These are phyloP conservation scores for Mactra quadrangularis DNA, from an alignment of 1,140 invertebrate species.

Conservation along the genomic window DNA sequence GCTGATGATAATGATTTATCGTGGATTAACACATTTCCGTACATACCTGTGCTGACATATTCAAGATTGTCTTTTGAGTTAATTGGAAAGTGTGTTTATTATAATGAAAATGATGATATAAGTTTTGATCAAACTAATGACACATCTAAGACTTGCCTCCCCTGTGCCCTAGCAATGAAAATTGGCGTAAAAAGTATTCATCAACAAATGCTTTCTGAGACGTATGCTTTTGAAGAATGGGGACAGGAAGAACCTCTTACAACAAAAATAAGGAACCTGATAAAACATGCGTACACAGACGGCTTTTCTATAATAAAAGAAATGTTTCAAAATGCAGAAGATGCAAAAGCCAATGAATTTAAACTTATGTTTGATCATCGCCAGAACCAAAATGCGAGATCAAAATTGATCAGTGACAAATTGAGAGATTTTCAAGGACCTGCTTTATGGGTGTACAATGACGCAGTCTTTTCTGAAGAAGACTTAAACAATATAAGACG, in stretches of 20 bases:
- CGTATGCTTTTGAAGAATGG: conserved; percentile 52
- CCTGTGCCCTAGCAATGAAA: not conserved
- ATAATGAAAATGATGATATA: conserved; percentile 28
- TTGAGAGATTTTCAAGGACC: conserved; percentile 74
- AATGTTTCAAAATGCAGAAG: conserved; percentile 84
- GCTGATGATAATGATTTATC: not conserved
- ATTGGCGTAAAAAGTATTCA: conserved; percentile 13
- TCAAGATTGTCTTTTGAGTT: not conserved
- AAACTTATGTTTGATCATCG: conserved; percentile 78
- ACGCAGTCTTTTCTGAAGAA: conserved; percentile 72
- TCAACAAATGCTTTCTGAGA: not conserved
- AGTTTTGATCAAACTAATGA: conserved; percentile 16
- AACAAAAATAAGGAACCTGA: conserved; percentile 64
- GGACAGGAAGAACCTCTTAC: conserved; percentile 75
- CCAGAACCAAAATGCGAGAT: conserved; percentile 64
- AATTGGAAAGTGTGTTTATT: conserved; percentile 24
- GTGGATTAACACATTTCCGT: not conserved
- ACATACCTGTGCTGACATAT: not conserved
- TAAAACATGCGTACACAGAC: conserved; percentile 73
- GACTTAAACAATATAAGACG: conserved; percentile 76
- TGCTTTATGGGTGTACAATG: conserved; percentile 75
- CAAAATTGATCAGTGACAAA: conserved; percentile 69
- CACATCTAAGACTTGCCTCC: not conserved
- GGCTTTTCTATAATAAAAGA: conserved; percentile 77
- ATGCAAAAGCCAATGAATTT: conserved; percentile 77